phyloP scores from a whole-genome alignment of 2,888 invertebrate genomes.

The Mactromeris polynyma region DNA sequence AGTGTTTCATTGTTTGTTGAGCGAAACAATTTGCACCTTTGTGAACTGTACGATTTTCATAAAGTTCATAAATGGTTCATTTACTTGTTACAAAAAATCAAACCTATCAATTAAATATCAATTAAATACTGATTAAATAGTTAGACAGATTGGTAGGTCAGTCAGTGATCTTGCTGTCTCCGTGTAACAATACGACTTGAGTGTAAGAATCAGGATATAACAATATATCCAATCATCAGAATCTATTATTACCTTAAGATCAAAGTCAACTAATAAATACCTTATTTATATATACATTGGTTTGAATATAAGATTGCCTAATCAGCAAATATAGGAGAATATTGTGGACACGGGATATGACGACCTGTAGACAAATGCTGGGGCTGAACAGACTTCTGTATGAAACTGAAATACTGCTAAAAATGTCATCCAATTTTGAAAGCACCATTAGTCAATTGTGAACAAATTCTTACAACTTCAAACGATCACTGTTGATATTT shows the following conservation, averaged over 20 bases:
- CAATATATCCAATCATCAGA: not conserved
- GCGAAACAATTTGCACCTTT: not conserved
- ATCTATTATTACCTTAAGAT: not conserved
- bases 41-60: not conserved
- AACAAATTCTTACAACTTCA: too few species aligned
- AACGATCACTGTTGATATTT: too few species aligned
- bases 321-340: too few species aligned
- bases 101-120: constrained; percentile 8
- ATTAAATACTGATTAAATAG: not conserved
- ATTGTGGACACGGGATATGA: too few species aligned
- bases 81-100: constrained; percentile 1
- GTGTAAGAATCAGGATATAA: not conserved
- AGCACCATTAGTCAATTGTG: too few species aligned
- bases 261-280: not conserved
- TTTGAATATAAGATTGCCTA: too few species aligned
- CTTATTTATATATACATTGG: too few species aligned
- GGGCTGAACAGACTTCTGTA: too few species aligned
- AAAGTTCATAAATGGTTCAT: constrained; percentile 7
- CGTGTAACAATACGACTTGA: not conserved
- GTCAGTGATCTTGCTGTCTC: not conserved
- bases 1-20: not conserved
- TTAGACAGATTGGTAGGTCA: not conserved
- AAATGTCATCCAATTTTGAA: too few species aligned
- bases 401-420: too few species aligned
- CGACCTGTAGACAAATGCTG: too few species aligned